A percentile compares a stretch with the other conserved stretches of the same genome.
phyloP scores from a whole-genome alignment of 2,888 invertebrate genomes.

The Noctua janthina region DNA sequence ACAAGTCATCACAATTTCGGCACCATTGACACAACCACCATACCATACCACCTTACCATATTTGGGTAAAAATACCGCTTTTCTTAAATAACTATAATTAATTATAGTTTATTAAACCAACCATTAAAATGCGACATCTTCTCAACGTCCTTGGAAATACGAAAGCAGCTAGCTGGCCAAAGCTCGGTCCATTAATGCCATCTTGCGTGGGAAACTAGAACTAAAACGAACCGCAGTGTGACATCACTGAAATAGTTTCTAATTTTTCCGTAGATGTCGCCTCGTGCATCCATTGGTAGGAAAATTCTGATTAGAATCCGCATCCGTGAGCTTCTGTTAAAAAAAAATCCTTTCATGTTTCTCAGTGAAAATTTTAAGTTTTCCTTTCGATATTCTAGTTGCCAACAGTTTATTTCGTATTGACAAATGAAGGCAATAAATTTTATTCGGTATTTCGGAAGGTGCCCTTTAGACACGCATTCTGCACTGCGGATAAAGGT shows the following conservation, averaged over 20 bases:
- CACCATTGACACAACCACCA: not conserved
- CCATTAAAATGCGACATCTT: conserved; percentile 60
- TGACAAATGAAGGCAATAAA: conserved; percentile 23
- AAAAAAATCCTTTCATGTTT: conserved; percentile 42
- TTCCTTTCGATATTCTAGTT: conserved; percentile 28
- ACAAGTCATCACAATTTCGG: not conserved
- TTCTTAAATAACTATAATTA: not conserved
- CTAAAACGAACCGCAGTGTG: conserved; percentile 12
- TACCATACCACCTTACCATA: not conserved
- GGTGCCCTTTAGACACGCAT: conserved; percentile 42
- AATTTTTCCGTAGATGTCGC: conserved; percentile 64
- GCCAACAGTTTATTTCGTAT: conserved; percentile 20
- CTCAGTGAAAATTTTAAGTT: conserved; percentile 33
- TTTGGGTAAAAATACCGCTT: not conserved
- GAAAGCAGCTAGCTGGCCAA: conserved; percentile 8
- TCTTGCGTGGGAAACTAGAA: conserved; percentile 47
- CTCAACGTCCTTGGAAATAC: conserved; percentile 21
- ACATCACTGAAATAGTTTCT: conserved; percentile 35
- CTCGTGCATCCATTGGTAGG: conserved; percentile 34
- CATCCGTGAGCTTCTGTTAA: conserved; percentile 30
- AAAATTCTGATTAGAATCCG: conserved; percentile 58
- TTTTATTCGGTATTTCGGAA: conserved; percentile 27
- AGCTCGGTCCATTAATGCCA: conserved; percentile 45
- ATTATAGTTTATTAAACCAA: not conserved
- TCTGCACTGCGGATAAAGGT: conserved; percentile 62